Evolutionary conservation across 2,888 invertebrate species (phyloP).

Genomic region (Cryptus armator): DNA sequence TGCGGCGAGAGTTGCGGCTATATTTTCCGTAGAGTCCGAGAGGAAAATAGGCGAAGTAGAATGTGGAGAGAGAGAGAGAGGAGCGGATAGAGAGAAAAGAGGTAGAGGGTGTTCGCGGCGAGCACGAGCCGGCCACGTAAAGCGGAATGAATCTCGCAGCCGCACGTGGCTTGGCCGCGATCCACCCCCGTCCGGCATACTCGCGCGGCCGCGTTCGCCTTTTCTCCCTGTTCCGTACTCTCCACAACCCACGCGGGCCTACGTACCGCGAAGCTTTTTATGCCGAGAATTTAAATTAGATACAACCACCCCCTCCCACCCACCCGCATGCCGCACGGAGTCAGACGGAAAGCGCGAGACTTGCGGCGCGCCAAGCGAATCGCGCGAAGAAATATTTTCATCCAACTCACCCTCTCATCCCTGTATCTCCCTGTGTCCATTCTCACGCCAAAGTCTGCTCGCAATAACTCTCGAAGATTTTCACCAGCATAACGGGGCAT

Average conservation of each 20-base stretch:
- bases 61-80: slow-evolving; percentile 39
- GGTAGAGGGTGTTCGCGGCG: slow-evolving; percentile 71
- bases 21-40: slow-evolving; percentile 69
- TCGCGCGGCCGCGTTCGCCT: slow-evolving; percentile 49
- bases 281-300: slow-evolving; percentile 84
- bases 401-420: slow-evolving; percentile 76
- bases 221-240: slow-evolving; percentile 72
- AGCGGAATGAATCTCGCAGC: slow-evolving; percentile 84
- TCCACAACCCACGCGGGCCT: slow-evolving; percentile 30
- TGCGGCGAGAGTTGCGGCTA: slow-evolving; percentile 59
- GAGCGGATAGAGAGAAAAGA: slow-evolving; percentile 50
- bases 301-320: slow-evolving; percentile 77
- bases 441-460: slow-evolving; percentile 1
- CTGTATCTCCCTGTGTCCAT: slow-evolving; percentile 62
- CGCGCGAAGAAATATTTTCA: slow-evolving; percentile 72
- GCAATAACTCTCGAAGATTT: slow-evolving; percentile 45
- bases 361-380: slow-evolving; percentile 77
- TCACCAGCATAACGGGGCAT: slow-evolving; percentile 1
- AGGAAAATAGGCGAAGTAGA: slow-evolving; percentile 56
- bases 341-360: slow-evolving; percentile 66
- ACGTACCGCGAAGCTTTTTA: slow-evolving; percentile 75
- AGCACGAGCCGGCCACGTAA: slow-evolving; percentile 80
- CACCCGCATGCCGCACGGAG: slow-evolving; percentile 68
- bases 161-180: slow-evolving; percentile 84
- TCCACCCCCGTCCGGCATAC: slow-evolving; percentile 79